A percentile compares a stretch with the other conserved stretches of the same genome.
Evolutionary conservation across 2,113 vertebrate genomes (phyloP).

Genomic region (Falco punctatus): DNA sequence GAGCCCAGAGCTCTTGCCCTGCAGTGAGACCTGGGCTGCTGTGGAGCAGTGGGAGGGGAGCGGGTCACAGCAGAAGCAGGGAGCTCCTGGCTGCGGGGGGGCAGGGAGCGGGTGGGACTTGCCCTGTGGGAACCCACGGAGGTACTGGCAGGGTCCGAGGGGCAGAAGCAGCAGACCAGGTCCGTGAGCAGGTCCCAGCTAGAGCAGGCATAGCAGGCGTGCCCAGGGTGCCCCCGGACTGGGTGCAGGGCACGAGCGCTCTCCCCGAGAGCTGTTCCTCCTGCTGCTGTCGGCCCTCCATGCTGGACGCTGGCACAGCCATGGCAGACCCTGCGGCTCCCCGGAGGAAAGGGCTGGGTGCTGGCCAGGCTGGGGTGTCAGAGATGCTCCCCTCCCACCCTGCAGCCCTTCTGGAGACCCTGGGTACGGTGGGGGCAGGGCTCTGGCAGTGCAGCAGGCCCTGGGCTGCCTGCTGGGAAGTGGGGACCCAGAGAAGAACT

Average conservation of each 20-base stretch:
- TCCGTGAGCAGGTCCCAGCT: neutral
- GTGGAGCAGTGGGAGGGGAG: too few species aligned
- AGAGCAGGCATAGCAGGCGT: neutral
- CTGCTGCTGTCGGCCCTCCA: neutral
- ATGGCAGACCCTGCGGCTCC: neutral
- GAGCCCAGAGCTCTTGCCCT: too few species aligned
- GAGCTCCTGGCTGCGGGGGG: too few species aligned
- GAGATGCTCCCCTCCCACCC: neutral
- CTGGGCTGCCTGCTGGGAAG: too few species aligned
- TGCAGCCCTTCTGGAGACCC: neutral
- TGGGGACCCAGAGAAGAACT: neutral
- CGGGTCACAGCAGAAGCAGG: too few species aligned
- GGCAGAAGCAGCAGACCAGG: too few species aligned
- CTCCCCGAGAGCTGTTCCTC: neutral
- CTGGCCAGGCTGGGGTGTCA: neutral
- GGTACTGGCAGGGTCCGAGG: too few species aligned
- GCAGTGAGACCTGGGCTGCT: too few species aligned
- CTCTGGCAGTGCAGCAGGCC: too few species aligned
- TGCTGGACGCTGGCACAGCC: neutral
- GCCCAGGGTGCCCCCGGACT: too few species aligned
- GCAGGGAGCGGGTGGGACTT: neutral
- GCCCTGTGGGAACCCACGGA: neutral
- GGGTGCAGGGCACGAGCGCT: neutral
- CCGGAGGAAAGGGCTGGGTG: neutral
- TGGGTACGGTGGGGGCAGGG: neutral